Conservation (phyloP, 1,140 invertebrate genomes). For the Tyrophagus putrescentiae region DNA sequence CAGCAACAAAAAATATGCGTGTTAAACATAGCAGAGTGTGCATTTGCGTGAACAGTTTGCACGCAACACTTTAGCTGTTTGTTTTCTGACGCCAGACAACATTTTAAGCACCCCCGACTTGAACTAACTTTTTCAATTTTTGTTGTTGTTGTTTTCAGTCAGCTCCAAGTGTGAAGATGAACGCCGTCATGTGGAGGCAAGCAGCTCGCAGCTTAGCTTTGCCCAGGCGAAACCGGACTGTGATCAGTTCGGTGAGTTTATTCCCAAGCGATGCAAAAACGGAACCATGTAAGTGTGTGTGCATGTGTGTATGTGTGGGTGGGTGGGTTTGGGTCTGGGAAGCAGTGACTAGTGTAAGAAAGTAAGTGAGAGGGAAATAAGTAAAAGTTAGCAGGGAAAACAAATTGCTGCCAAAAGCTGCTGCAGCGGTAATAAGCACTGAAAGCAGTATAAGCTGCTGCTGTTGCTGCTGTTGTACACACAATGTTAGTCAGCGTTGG, state of each 20-base stretch:
- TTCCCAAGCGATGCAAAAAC: slow-evolving; percentile 9
- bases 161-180: neutral
- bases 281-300: slow-evolving; percentile 24
- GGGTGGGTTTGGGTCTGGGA: neutral
- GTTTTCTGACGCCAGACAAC: too few relatives aligned
- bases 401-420: too few relatives aligned
- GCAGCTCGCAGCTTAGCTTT: neutral
- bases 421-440: too few relatives aligned
- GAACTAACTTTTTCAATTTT: neutral
- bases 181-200: neutral
- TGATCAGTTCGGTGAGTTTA: slow-evolving; percentile 23
- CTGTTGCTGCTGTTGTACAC: too few relatives aligned
- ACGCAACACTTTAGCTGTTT: too few relatives aligned
- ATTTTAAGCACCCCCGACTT: too few relatives aligned
- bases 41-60: too few relatives aligned
- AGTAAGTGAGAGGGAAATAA: slow-evolving; percentile 8
- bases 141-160: neutral
- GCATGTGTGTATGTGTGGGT: neutral
- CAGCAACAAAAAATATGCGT: neutral
- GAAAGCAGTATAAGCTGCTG: too few relatives aligned
- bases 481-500: too few relatives aligned
- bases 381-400: too few relatives aligned
- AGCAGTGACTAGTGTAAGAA: neutral
- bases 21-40: neutral
- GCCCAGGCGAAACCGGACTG: slow-evolving; percentile 14